A percentile compares a stretch with the other conserved stretches of the same genome.
Conservation (phyloP, 2,888 invertebrate species). For the Coremacera marginata region DNA sequence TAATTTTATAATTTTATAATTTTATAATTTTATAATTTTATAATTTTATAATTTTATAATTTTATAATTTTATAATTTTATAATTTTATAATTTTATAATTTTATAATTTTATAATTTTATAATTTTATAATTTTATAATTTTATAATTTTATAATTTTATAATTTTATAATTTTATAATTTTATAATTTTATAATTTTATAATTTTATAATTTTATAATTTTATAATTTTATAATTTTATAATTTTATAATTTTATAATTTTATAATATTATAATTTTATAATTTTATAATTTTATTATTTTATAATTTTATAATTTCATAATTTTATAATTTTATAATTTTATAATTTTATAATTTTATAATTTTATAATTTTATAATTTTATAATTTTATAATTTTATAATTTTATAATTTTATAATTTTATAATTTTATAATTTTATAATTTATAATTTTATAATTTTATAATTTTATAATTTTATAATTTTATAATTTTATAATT, state of each 20-base stretch:
- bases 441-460: background rate
- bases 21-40: background rate
- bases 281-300: conserved; percentile 14
- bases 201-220: conserved; percentile 24
- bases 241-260: background rate
- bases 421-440: background rate
- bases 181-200: background rate
- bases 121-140: background rate
- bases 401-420: conserved; percentile 2
- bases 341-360: conserved; percentile 20
- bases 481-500: background rate
- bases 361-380: conserved; percentile 23
- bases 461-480: background rate
- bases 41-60: background rate
- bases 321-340: conserved; percentile 22
- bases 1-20: background rate
- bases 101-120: background rate
- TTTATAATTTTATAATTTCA: conserved; percentile 17
- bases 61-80: background rate
- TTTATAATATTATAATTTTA: background rate
- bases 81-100: background rate
- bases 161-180: background rate
- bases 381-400: conserved; percentile 8
- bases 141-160: background rate
- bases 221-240: conserved; percentile 4